Conservation (phyloP, 2,113 vertebrate genomes). For the Melanostigma gelatinosum region DNA sequence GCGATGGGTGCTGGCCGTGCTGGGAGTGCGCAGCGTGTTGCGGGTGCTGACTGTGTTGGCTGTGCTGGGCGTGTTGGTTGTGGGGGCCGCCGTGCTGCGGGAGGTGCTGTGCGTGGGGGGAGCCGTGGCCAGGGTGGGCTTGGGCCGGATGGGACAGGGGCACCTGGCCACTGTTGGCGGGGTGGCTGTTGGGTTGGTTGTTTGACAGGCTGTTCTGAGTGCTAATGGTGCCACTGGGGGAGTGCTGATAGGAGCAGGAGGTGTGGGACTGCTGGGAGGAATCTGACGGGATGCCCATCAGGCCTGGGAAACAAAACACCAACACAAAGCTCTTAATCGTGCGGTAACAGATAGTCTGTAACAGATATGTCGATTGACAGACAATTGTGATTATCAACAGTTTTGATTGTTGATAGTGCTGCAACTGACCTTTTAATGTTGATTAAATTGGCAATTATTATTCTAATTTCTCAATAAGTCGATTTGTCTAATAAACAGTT, state of each 20-base stretch:
- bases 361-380: not conserved
- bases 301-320: conserved; percentile 78
- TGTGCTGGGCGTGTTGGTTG: conserved; percentile 76
- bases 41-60: conserved; percentile 68
- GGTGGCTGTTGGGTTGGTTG: conserved; percentile 83
- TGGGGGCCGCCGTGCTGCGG: conserved; percentile 75
- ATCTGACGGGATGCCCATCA: conserved; percentile 90
- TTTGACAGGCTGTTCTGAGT: conserved; percentile 83
- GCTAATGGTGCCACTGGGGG: conserved; percentile 88
- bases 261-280: conserved; percentile 91
- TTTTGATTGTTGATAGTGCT: not conserved
- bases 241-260: conserved; percentile 94
- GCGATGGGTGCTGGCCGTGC: conserved; percentile 78
- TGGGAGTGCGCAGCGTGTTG: conserved; percentile 74
- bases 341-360: not conserved
- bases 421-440: not conserved
- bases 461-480: not conserved
- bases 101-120: conserved; percentile 83
- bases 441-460: not conserved
- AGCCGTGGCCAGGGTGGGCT: conserved; percentile 81
- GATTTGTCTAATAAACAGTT: not conserved
- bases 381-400: not conserved
- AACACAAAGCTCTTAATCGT: conserved; percentile 5
- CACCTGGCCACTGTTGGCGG: conserved; percentile 86
- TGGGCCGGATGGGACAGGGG: conserved; percentile 88